phyloP scores from a whole-genome alignment of 1,140 invertebrate species.

The Doryteuthis pealeii region DNA sequence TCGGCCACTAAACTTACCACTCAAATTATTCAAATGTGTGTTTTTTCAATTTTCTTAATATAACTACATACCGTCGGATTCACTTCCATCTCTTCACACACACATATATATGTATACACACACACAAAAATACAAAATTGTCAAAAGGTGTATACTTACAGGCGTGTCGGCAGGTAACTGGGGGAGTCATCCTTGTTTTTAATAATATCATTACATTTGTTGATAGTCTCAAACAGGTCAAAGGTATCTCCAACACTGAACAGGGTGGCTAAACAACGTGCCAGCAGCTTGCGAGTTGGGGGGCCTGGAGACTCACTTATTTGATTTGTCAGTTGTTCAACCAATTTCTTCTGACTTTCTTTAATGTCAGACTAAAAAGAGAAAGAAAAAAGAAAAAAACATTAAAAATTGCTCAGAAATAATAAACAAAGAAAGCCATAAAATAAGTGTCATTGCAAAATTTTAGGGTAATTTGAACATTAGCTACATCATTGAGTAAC shows the following conservation, averaged over 20 bases:
- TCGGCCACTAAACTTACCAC: no score
- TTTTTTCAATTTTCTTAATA: no score
- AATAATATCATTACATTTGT: slow-evolving; percentile 96
- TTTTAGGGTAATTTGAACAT: not conserved
- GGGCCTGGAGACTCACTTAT: slow-evolving; percentile 87
- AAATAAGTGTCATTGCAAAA: not conserved
- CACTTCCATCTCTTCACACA: no score
- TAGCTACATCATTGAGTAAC: no score
- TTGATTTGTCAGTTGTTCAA: slow-evolving; percentile 86
- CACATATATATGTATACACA: no score
- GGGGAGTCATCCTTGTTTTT: slow-evolving; percentile 97
- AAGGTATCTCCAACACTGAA: slow-evolving; percentile 98
- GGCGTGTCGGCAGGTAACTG: slow-evolving; percentile 85
- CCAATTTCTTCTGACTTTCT: slow-evolving; percentile 91
- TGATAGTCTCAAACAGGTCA: slow-evolving; percentile 94
- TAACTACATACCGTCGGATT: no score
- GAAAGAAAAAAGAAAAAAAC: slow-evolving; percentile 19
- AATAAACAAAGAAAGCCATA: not conserved
- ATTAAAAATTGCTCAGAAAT: no score
- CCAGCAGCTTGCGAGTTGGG: slow-evolving; percentile 88
- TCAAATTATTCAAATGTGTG: no score
- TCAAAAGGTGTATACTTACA: slow-evolving; percentile 73
- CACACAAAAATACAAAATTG: not conserved
- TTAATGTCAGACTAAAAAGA: slow-evolving; percentile 88
- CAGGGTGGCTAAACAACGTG: slow-evolving; percentile 87